Base-by-base conservation (phyloP, 2,888 invertebrate species). In the Apamea sordens region DNA sequence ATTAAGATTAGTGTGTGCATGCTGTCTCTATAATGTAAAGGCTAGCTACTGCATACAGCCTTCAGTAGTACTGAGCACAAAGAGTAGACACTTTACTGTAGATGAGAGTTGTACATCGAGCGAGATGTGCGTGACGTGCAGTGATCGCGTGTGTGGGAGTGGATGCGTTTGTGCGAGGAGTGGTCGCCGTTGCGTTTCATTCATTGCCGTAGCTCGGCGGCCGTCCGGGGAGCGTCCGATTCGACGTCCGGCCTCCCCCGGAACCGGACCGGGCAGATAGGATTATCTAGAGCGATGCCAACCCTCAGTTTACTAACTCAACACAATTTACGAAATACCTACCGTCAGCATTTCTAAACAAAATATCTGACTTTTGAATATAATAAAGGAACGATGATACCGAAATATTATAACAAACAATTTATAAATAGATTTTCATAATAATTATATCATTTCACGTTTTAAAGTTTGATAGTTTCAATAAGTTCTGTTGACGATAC, bases 251-350 rank as follows among this genome's bases (percentile, higher is more conserved):
- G 53, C 11, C 24, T 36, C 24, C 36, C 18, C 47, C 36, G n/a
- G 44, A 80, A 61, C 53, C 18, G 7, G 21, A 11, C 70, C 69
- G 68, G 65, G n/a, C 67, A 70, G 64, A 82, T 74, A 73, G 69
- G 78, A 88, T 86, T 86, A 88, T 88, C 79, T 80, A 73, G 73
- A 79, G 80, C 73, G 77, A 80, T 80, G 50, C 56, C 70, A 59
- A n/a, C 69, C 76, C 70, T 24, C 56, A 44, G 76, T 70, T 76
- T 76, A 65, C 71, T 44, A 28, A 69, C 50, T 72, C 69, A 44
- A 56, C 76, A 50, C 76, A 82, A 56, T 75, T 56, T 36, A 47
- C 36, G 28, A 15, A 59, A 50, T 61, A 84, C 44, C 47, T 61
- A 84, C 44, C 47, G 67, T 56, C 70, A 80, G 53, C 53, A 61